Percentiles rank a stretch among this genome's conserved stretches.
These are phyloP conservation scores for Parochlus steinenii DNA, from an alignment of 2,888 invertebrate genomes.

Conservation along the genomic window DNA sequence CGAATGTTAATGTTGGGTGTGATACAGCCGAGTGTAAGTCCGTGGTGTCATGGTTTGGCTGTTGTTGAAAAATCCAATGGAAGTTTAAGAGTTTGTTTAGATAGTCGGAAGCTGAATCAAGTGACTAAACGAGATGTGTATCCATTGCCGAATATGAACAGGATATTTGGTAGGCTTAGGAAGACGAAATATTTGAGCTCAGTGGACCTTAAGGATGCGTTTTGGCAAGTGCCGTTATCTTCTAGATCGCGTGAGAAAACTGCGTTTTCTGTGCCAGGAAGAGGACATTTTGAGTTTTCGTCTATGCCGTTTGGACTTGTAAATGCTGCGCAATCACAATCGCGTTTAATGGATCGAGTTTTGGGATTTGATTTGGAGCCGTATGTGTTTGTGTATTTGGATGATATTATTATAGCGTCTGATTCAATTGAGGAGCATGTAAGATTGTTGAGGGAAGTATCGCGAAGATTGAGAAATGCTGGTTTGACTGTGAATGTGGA, in stretches of 20 bases:
- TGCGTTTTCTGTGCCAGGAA: slow-evolving; percentile 18
- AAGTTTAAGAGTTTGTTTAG: slow-evolving; percentile 18
- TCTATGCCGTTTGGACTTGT: slow-evolving; percentile 16
- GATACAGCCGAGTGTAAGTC: slow-evolving; percentile 19
- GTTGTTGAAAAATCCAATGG: slow-evolving; percentile 18
- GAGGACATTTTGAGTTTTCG: slow-evolving; percentile 15
- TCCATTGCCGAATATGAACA: slow-evolving; percentile 17
- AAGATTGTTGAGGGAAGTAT: slow-evolving; percentile 1
- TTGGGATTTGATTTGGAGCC: slow-evolving; percentile 19
- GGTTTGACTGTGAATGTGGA: slow-evolving; percentile 5
- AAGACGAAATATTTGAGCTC: slow-evolving; percentile 18
- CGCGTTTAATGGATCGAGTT: slow-evolving; percentile 18
- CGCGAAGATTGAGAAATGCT: slow-evolving; percentile 2
- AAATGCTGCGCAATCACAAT: slow-evolving; percentile 17
- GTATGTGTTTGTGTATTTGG: slow-evolving; percentile 12
- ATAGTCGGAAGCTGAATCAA: slow-evolving; percentile 19
- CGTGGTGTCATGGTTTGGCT: slow-evolving; percentile 20
- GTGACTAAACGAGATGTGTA: slow-evolving; percentile 18
- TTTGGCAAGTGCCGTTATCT: slow-evolving; percentile 15
- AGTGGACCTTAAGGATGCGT: slow-evolving; percentile 17
- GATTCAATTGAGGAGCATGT: slow-evolving; percentile 9
- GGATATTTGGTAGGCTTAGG: slow-evolving; percentile 17
- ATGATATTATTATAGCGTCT: slow-evolving; percentile 13
- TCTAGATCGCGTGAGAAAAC: slow-evolving; percentile 15
- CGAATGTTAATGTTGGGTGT: slow-evolving; percentile 19